Evolutionary conservation across 2,797 vertebrate species (phyloP).

Genomic region (Gadopsis bispinosus): DNA sequence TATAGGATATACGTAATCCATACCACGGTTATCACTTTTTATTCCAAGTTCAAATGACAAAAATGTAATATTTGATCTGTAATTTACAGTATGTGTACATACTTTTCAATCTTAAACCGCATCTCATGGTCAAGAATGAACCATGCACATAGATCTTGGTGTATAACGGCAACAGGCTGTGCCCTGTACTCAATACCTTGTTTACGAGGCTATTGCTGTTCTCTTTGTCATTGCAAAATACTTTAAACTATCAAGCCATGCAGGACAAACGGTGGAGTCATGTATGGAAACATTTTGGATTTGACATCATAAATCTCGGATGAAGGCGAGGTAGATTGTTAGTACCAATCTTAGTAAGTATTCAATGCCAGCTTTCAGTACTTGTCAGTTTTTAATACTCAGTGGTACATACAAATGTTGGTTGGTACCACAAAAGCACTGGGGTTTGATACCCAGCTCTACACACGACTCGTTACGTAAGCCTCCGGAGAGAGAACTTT

Average conservation of each 20-base stretch:
- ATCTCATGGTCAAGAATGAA: background rate
- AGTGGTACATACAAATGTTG: accelerated
- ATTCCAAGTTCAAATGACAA: background rate
- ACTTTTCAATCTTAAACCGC: background rate
- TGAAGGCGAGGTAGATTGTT: background rate
- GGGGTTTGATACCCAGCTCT: background rate
- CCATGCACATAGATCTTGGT: background rate
- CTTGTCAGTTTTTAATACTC: background rate
- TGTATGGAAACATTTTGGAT: background rate
- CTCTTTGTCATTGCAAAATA: background rate
- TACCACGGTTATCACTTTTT: background rate
- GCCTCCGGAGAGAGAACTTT: background rate
- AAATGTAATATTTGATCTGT: background rate
- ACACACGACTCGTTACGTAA: background rate
- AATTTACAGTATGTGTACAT: background rate
- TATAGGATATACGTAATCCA: background rate
- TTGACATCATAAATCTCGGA: background rate
- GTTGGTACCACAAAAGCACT: background rate
- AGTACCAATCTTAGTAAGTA: background rate
- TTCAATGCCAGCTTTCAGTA: background rate
- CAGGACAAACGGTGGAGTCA: background rate
- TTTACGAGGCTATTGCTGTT: background rate
- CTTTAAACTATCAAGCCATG: background rate
- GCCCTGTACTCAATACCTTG: background rate
- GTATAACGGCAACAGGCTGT: background rate